Percentiles rank a stretch among this genome's conserved stretches.
phyloP scores from a whole-genome alignment of 2,113 vertebrate species.

The Scatophagus argus region DNA sequence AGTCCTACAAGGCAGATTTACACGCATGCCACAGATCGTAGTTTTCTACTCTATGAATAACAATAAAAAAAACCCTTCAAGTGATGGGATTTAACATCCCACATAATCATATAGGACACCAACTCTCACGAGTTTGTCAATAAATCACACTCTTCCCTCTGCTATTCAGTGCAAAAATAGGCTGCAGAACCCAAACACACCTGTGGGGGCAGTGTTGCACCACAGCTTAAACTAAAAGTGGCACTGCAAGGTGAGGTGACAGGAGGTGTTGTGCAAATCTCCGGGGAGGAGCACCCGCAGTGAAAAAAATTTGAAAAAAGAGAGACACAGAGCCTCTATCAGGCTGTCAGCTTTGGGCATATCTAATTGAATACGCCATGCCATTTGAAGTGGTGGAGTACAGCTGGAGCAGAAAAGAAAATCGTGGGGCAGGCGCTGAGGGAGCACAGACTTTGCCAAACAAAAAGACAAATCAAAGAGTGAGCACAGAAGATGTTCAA shows the following conservation, averaged over 20 bases:
- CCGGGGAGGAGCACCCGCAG: constrained; percentile 43
- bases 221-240: not conserved
- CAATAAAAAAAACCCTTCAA: not conserved
- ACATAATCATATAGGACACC: not conserved
- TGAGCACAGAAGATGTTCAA: constrained; percentile 45
- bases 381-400: constrained; percentile 61
- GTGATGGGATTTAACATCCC: not conserved
- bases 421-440: constrained; percentile 35
- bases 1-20: not conserved
- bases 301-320: not conserved
- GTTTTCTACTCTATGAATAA: not conserved
- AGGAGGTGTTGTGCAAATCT: constrained; percentile 49
- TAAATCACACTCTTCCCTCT: constrained; percentile 11
- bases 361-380: constrained; percentile 63
- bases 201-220: constrained; percentile 66
- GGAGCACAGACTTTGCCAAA: constrained; percentile 55
- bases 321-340: constrained; percentile 49
- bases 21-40: not conserved
- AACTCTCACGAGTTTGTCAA: not conserved
- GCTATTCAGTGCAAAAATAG: not conserved
- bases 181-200: not conserved
- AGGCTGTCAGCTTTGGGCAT: constrained; percentile 55
- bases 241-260: constrained; percentile 45
- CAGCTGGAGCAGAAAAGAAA: constrained; percentile 39
- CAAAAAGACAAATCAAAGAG: constrained; percentile 55